Base-by-base conservation (phyloP, 2,797 vertebrate species). In the Ctenopoma multispine region DNA sequence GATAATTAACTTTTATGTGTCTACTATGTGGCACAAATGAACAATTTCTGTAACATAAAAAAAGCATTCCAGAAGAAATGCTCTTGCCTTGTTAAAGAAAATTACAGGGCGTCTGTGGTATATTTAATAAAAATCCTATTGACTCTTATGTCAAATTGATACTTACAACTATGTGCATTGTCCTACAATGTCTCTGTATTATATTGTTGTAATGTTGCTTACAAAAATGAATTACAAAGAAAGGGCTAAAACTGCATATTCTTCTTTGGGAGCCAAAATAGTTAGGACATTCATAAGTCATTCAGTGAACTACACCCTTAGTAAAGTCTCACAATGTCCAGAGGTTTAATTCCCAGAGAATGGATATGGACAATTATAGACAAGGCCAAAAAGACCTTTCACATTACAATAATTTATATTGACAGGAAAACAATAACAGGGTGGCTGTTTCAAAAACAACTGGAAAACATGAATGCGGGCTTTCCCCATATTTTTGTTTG, bases 371-470 rank as follows among this genome's bases (percentile, higher is more conserved):
- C 75, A 78, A 79, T 81, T 80, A 82, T 17, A 75, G 73, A 72
- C 47, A 47, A 50, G 57, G 65, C 59, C 63, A 75, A 80, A 72
- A 81, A 69, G 29, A 75, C 69, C 63, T 72, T 58, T 82, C 69
- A 81, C 66, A 80, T 62, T 41, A 40, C 73, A 38, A 66, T 86
- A 84, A 92, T 92, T 92, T 80, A 86, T 82, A 91, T 85, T 82
- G 90, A 92, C 90, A 89, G 79, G 75, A 92, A 90, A 87, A 92
- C 92, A 92, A 90, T 91, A 91, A 92, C 77, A 87, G 40, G 80
- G 87, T 58, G 89, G 83, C 87, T 69, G 38, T 73, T 82, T 90
- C 85, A 89, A 82, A 91, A 91, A 92, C 86, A 90, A 91, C 63
- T 90, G 81, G 75, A 89, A 91, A 90, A 88, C 82, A 78, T 63